phyloP scores from a whole-genome alignment of 2,888 invertebrate genomes.

The Drosophila subquinaria region DNA sequence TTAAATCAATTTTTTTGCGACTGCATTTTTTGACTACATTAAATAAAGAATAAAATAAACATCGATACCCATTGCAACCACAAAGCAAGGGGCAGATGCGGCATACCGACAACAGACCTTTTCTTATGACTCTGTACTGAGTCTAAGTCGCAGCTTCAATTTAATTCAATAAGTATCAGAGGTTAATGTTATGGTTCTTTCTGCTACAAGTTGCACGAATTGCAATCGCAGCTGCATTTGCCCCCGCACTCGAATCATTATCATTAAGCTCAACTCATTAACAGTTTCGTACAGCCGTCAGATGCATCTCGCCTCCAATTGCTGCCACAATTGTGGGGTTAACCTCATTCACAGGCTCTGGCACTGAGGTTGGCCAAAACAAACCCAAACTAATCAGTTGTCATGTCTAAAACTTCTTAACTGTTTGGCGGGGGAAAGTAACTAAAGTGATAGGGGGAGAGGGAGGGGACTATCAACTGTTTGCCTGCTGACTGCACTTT shows the following conservation, averaged over 20 bases:
- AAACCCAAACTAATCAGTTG: constrained; percentile 71
- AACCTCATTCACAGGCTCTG: constrained; percentile 67
- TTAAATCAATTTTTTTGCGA: no score
- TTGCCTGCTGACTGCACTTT: constrained; percentile 64
- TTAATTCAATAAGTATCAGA: constrained; percentile 12
- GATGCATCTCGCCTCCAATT: constrained; percentile 24
- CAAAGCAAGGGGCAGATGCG: background rate
- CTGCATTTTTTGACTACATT: no score
- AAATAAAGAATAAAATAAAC: background rate
- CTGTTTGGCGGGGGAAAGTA: constrained; percentile 1
- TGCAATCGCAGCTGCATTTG: constrained; percentile 17
- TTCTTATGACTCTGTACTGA: constrained; percentile 3
- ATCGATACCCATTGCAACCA: background rate
- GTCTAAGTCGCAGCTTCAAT: background rate
- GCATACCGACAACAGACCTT: background rate
- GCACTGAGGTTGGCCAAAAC: constrained; percentile 34
- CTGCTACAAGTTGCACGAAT: constrained; percentile 1
- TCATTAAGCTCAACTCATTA: constrained; percentile 45
- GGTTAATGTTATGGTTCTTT: constrained; percentile 7
- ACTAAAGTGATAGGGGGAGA: background rate
- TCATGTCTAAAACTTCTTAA: constrained; percentile 59
- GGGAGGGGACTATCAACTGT: constrained; percentile 49
- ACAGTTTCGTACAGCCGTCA: constrained; percentile 2
- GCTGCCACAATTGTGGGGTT: constrained; percentile 32
- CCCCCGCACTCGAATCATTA: constrained; percentile 26